These are phyloP conservation scores for Heliconius hewitsoni DNA, from an alignment of 1,140 invertebrate genomes.

Conservation along the genomic window DNA sequence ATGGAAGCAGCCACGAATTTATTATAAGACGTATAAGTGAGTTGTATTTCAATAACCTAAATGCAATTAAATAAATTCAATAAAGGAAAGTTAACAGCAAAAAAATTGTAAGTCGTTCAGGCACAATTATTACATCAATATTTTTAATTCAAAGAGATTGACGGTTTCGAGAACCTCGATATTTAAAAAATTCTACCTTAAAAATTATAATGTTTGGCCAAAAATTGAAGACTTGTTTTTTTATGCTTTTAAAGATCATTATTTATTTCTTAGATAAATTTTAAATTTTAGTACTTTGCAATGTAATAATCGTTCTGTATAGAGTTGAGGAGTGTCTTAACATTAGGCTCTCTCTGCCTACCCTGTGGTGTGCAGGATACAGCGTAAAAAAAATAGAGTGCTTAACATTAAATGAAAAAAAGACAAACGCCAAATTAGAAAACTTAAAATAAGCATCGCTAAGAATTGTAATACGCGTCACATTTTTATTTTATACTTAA, in stretches of 20 bases:
- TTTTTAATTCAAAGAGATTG: neutral
- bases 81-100: neutral
- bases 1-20: too few relatives aligned
- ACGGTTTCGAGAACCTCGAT: neutral
- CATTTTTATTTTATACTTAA: neutral
- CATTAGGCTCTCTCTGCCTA: too few relatives aligned
- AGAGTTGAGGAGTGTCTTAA: neutral
- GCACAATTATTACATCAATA: neutral
- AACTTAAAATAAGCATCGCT: conserved; percentile 1
- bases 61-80: neutral
- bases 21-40: too few relatives aligned
- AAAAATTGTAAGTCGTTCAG: neutral
- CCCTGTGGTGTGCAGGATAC: too few relatives aligned
- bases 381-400: too few relatives aligned
- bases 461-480: neutral
- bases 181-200: too few relatives aligned
- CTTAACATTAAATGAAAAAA: neutral
- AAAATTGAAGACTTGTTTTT: too few relatives aligned
- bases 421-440: conserved; percentile 8
- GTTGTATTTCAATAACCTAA: neutral
- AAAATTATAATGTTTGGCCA: too few relatives aligned
- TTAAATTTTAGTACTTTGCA: neutral
- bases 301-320: neutral
- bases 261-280: neutral
- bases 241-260: too few relatives aligned